Evolutionary conservation across 2,888 invertebrate species (phyloP).

Genomic region (Proisotoma minuta): DNA sequence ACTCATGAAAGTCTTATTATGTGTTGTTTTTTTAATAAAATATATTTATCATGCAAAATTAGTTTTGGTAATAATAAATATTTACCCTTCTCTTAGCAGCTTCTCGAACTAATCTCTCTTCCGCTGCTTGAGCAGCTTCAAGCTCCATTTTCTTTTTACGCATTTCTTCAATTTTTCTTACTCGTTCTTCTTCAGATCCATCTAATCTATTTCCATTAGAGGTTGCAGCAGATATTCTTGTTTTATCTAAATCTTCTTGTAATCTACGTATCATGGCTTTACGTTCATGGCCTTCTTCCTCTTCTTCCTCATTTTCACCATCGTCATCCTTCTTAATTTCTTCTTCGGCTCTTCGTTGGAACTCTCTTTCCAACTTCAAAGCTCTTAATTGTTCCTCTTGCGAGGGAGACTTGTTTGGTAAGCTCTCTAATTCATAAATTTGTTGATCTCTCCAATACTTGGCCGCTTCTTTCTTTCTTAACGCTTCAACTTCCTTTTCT

Average conservation of each 20-base stretch:
- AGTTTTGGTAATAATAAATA: not conserved
- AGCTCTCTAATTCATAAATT: conserved; percentile 69
- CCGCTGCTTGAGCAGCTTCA: conserved; percentile 55
- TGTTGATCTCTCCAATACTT: conserved; percentile 79
- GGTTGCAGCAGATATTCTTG: conserved; percentile 47
- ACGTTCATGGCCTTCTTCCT: conserved; percentile 52
- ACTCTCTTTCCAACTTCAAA: conserved; percentile 83
- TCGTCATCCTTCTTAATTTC: conserved; percentile 65
- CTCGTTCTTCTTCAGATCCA: conserved; percentile 51
- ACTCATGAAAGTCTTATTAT: too few relatives aligned
- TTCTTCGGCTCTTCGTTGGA: conserved; percentile 83
- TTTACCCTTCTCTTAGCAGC: conserved; percentile 51
- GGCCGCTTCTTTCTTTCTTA: conserved; percentile 68
- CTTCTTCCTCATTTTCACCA: conserved; percentile 61
- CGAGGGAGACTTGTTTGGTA: conserved; percentile 66
- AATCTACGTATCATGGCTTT: conserved; percentile 51
- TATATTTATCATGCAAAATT: too few relatives aligned
- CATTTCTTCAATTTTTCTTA: conserved; percentile 57
- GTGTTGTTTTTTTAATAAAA: too few relatives aligned
- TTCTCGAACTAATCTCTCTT: conserved; percentile 52
- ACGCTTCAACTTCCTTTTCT: conserved; percentile 68
- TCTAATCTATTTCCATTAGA: conserved; percentile 26
- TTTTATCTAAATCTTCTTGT: conserved; percentile 53
- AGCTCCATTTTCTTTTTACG: conserved; percentile 56
- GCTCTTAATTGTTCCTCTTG: conserved; percentile 84